Evolutionary conservation across 2,888 invertebrate species (phyloP).

Genomic region (Odontocerum albicorne): DNA sequence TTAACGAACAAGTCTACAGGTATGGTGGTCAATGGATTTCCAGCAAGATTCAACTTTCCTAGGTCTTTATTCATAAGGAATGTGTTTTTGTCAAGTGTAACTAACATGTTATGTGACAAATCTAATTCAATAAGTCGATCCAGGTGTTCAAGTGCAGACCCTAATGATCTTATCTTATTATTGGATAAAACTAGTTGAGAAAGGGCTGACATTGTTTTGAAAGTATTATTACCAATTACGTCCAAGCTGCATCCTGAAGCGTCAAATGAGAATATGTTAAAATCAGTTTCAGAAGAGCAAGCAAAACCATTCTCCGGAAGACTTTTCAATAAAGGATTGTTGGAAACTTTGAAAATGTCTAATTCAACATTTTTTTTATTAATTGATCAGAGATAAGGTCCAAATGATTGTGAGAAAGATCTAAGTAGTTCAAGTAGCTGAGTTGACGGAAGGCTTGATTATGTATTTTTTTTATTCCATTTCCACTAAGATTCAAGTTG

Average conservation of each 20-base stretch:
- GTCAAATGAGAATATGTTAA: slow-evolving; percentile 69
- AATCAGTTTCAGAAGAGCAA: slow-evolving; percentile 59
- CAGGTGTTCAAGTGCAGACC: slow-evolving; percentile 21
- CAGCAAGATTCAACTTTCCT: slow-evolving; percentile 67
- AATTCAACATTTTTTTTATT: slow-evolving; percentile 69
- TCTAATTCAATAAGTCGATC: slow-evolving; percentile 69
- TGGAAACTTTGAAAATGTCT: slow-evolving; percentile 69
- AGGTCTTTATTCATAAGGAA: slow-evolving; percentile 70
- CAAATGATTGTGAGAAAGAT: slow-evolving; percentile 73
- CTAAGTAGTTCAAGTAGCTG: slow-evolving; percentile 67
- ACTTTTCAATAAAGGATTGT: slow-evolving; percentile 67
- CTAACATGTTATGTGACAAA: slow-evolving; percentile 70
- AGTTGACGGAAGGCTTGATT: slow-evolving; percentile 69
- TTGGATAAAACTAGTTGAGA: slow-evolving; percentile 66
- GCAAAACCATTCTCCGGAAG: slow-evolving; percentile 69
- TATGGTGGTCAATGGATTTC: slow-evolving; percentile 69
- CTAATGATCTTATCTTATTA: slow-evolving; percentile 58
- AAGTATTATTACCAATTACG: slow-evolving; percentile 62
- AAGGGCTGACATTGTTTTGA: slow-evolving; percentile 72
- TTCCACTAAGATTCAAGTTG: slow-evolving; percentile 69
- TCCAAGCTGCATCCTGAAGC: slow-evolving; percentile 73
- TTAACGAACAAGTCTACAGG: slow-evolving; percentile 67
- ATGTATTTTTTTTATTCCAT: slow-evolving; percentile 68
- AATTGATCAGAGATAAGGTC: slow-evolving; percentile 67
- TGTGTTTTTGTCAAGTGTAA: slow-evolving; percentile 60